phyloP scores from a whole-genome alignment of 2,113 vertebrate genomes.

The Lamprotornis superbus region DNA sequence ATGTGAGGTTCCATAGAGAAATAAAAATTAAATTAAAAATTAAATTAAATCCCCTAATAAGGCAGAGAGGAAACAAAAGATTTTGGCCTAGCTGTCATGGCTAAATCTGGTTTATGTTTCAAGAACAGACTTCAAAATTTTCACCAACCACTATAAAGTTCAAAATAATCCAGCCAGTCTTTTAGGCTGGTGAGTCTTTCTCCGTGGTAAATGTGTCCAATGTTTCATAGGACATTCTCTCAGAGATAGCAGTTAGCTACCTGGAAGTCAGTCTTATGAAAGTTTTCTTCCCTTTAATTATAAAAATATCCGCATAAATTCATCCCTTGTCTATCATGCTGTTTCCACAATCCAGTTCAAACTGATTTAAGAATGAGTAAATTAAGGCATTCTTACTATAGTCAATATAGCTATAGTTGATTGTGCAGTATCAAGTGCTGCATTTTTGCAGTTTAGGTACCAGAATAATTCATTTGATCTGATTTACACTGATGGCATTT shows the following conservation, averaged over 20 bases:
- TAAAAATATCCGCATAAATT: conserved; percentile 24
- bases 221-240: not conserved
- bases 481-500: not conserved
- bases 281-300: conserved; percentile 27
- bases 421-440: not conserved
- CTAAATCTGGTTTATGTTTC: not conserved
- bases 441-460: not conserved
- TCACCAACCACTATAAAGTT: not conserved
- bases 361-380: not conserved
- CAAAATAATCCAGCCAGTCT: not conserved
- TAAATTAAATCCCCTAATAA: not conserved
- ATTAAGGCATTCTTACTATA: not conserved
- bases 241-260: conserved; percentile 19
- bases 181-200: not conserved
- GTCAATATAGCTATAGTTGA: not conserved
- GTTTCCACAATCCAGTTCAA: not conserved
- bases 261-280: conserved; percentile 1
- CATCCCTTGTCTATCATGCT: not conserved
- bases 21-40: no score
- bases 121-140: not conserved
- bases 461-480: not conserved
- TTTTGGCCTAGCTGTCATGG: not conserved
- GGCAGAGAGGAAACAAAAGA: not conserved
- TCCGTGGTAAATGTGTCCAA: not conserved
- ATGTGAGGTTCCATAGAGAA: not conserved